Evolutionary conservation across 2,888 invertebrate species (phyloP), one percentile per base, ranked within the genome.

Genomic region (Dascillus cervinus): DNA sequence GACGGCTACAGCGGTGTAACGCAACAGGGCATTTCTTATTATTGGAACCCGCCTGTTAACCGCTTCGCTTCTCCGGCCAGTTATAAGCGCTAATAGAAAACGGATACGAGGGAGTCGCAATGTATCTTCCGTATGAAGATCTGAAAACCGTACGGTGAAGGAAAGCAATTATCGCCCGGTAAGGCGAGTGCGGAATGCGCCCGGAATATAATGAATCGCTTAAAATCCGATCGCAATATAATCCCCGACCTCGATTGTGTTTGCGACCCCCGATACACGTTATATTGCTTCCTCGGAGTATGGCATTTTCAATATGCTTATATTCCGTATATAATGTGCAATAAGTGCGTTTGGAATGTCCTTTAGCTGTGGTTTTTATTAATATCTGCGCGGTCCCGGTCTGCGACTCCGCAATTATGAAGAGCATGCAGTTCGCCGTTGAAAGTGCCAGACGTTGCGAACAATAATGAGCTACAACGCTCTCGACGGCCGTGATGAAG

Each of bases 271-370:
- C 32, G 35, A 34, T 39, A 39, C n/a, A n/a, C 45, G 49, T 49
- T 52, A 52, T 52, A 51, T 53, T 48, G 52, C 55, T 45, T 48
- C 44, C 42, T 39, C 43, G 41, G 32, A 30, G 44, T 43, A 49
- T 56, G 59, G 59, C 54, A 59, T 59, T 59, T 58, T 57, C 56
- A 59, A 59, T 59, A 59, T 58, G 56, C 59, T 58, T 58, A 57
- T 58, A 54, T 54, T 56, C 56, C 52, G 50, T 53, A 53, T 54
- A 54, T 55, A 50, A 50, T 45, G 49, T 48, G 50, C 50, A 50
- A 52, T 52, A 49, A 49, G 47, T 50, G 49, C 47, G 49, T 48
- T 46, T 38, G 41, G 44, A 44, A 43, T 47, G 41, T 45, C 37
- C 41, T 40, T 37, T 34, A 35, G 38, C 39, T 39, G 43, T 39